These are phyloP conservation scores for Cichladusa arquata DNA, from an alignment of 2,113 vertebrate genomes.

Conservation along the genomic window DNA sequence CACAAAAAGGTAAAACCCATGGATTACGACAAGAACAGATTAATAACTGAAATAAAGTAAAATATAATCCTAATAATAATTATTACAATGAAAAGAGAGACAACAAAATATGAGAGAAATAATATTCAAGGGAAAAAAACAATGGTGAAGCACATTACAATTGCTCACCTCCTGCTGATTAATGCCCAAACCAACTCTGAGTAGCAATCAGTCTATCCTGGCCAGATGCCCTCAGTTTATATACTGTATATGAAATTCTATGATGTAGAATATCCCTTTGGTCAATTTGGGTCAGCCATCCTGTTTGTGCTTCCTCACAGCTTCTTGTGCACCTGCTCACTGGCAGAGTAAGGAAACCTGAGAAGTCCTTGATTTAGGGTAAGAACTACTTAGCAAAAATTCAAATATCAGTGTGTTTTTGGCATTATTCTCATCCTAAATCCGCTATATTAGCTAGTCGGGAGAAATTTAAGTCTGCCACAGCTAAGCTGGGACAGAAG, in stretches of 20 bases:
- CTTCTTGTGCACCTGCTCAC: neutral
- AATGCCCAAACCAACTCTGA: neutral
- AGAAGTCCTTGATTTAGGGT: neutral
- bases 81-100: neutral
- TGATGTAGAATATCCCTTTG: neutral
- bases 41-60: neutral
- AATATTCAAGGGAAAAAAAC: neutral
- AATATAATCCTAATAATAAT: neutral
- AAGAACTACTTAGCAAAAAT: neutral
- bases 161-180: neutral
- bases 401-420: neutral
- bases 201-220: neutral
- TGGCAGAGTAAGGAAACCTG: neutral
- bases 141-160: neutral
- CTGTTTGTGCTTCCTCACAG: neutral
- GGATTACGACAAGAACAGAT: neutral
- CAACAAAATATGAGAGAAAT: neutral
- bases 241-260: neutral
- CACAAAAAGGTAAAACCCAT: neutral
- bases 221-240: no score
- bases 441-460: rapidly evolving
- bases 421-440: neutral
- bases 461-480: neutral
- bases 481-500: neutral
- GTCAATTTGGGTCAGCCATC: neutral